Conservation (phyloP, 2,888 invertebrate genomes). For the Nowickia ferox region DNA sequence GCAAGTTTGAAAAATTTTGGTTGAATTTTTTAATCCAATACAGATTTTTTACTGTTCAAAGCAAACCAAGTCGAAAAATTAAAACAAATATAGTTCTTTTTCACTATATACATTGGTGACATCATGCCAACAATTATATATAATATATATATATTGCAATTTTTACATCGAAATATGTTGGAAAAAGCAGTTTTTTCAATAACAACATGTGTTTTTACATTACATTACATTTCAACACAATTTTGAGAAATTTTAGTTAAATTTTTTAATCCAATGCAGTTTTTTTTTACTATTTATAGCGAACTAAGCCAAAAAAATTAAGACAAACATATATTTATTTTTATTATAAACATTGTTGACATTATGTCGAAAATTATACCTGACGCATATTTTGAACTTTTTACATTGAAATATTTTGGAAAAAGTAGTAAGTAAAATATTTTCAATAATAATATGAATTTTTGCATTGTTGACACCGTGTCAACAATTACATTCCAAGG, state of each 20-base stretch:
- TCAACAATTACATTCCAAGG: not conserved
- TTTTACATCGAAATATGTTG: no score
- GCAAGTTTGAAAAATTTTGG: not conserved
- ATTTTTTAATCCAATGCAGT: no score
- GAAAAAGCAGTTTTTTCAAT: no score
- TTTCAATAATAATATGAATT: not conserved
- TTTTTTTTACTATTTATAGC: no score
- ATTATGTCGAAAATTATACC: not conserved
- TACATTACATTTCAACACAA: no score
- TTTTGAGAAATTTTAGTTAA: not conserved
- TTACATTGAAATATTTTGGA: not conserved
- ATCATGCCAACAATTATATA: not conserved
- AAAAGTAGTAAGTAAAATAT: not conserved
- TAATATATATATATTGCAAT: no score
- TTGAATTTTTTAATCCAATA: no score
- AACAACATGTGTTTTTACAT: not conserved
- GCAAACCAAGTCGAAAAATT: no score
- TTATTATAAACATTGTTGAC: constrained; percentile 4
- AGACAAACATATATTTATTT: no score
- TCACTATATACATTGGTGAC: constrained; percentile 1
- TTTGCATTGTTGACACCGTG: constrained; percentile 10
- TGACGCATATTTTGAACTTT: not conserved
- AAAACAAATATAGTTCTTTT: no score
- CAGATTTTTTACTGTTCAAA: no score
- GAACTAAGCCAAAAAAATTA: no score